Base-by-base conservation (phyloP, 2,797 vertebrate genomes). In the Anguilla obscura region DNA sequence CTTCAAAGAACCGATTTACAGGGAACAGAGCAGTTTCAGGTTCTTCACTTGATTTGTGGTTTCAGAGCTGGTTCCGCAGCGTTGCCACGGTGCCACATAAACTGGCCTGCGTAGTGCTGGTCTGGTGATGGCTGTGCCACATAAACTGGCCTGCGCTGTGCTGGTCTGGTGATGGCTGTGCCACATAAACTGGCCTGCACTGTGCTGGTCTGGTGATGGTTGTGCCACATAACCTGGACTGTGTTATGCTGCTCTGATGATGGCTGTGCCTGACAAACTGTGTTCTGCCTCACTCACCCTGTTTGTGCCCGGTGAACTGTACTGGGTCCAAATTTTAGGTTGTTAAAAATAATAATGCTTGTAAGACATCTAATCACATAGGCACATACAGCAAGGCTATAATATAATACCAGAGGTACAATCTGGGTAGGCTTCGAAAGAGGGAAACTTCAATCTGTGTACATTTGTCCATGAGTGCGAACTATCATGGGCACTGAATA, bases 1-100 rank as follows among this genome's bases (percentile, higher is more conserved):
- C 52, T 86, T 87, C 16, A 0, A 89, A 87, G 50, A 9, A 79
- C 40, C 27, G 66, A 86, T 88, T 63, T 50, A 76, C 80, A 88
- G 30, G 16, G 24, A 86, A 88, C 88, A 87, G 66, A 71, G 21
- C 80, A 69, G 85, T 86, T 85, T 80, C 30, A 30, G n/a, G 54
- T 54, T 66, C 71, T 86, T 14, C 45, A 71, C 0, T 16, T 45
- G 83, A 76, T 14, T 52, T 36, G 7, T 30, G 18, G 56, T 69
- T 79, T 45, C 56, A 66, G 33, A 66, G 36, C 54, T 36, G 58
- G 3, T 69, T 66, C 54, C 45, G 33, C 56, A 36, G 50, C n/a
- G 14, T 18, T 85, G 14, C 30, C 10, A 16, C 84, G 45, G 54
- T n/a, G 16, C 36, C 33, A 40, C 1, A 79, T 21, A 79, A 79